Evolutionary conservation across 2,113 vertebrate species (phyloP).

Genomic region (Phalacrocorax carbo): DNA sequence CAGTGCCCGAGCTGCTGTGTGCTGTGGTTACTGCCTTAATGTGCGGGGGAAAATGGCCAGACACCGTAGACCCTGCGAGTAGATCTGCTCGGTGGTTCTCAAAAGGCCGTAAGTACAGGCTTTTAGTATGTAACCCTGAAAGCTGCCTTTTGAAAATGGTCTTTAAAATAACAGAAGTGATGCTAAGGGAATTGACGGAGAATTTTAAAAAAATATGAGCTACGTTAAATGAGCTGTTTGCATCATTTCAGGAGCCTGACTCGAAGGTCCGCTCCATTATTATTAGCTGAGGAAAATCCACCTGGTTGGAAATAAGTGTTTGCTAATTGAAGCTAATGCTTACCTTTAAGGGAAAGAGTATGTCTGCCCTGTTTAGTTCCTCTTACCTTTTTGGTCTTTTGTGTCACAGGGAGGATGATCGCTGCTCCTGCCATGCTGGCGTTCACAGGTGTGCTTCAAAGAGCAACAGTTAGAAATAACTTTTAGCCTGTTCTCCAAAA

Average conservation of each 20-base stretch:
- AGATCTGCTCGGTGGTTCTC: background rate
- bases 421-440: background rate
- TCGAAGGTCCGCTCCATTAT: background rate
- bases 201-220: background rate
- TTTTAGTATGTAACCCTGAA: background rate
- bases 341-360: background rate
- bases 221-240: background rate
- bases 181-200: background rate
- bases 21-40: background rate
- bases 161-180: background rate
- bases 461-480: background rate
- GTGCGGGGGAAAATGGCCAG: rapidly evolving
- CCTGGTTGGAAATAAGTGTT: background rate
- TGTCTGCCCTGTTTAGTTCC: background rate
- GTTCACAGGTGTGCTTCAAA: background rate
- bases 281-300: background rate
- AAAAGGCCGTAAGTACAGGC: background rate
- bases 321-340: background rate
- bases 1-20: rapidly evolving
- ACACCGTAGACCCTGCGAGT: background rate
- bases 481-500: background rate
- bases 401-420: background rate
- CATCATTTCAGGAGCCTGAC: background rate
- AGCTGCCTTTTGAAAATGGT: background rate
- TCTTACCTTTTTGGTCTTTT: background rate